phyloP scores from a whole-genome alignment of 2,888 invertebrate species.

The Alviniconcha strummeri region DNA sequence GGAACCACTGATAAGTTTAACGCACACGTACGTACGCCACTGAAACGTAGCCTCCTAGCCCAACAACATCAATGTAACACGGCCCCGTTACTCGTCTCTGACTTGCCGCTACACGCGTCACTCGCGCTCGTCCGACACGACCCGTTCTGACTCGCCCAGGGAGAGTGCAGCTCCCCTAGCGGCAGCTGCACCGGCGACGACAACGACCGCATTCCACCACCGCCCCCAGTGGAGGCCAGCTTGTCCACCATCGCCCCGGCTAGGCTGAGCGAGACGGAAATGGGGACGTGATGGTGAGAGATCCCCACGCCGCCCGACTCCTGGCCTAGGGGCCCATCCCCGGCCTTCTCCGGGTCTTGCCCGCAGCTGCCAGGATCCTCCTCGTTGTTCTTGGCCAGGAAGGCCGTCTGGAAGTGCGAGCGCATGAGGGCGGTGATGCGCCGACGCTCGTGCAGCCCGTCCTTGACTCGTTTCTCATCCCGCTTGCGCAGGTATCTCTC shows the following conservation, averaged over 20 bases:
- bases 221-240: too few species aligned
- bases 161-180: neutral
- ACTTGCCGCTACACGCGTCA: neutral
- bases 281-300: too few species aligned
- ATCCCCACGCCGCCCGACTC: too few species aligned
- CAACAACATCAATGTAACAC: neutral
- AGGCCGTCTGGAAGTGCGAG: slow-evolving; percentile 31
- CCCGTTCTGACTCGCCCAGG: neutral
- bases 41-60: too few species aligned
- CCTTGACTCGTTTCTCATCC: slow-evolving; percentile 50
- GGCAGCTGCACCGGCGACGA: neutral
- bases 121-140: neutral
- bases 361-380: too few species aligned
- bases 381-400: slow-evolving; percentile 15
- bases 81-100: neutral
- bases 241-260: too few species aligned
- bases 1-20: too few species aligned
- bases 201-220: too few species aligned
- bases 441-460: slow-evolving; percentile 38
- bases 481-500: slow-evolving; percentile 50
- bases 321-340: too few species aligned
- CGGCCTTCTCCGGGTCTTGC: too few species aligned
- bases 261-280: too few species aligned
- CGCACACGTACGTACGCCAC: too few species aligned
- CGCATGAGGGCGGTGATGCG: slow-evolving; percentile 39